A percentile compares a stretch with the other conserved stretches of the same genome.
Evolutionary conservation across 1,140 invertebrate genomes (phyloP).

Genomic region (Mamestra configurata): DNA sequence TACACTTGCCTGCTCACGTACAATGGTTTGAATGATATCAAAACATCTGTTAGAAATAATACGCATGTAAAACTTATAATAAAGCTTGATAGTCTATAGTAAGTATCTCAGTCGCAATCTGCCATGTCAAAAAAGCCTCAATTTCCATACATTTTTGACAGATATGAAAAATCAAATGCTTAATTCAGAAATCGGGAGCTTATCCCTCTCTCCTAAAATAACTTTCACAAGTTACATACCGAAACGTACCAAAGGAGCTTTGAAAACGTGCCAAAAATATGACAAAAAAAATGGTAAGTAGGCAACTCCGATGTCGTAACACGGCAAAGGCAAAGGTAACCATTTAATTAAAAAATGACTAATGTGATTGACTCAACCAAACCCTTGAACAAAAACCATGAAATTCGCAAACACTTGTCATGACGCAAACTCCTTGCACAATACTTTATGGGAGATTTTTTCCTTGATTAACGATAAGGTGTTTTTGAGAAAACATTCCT

Average conservation of each 20-base stretch:
- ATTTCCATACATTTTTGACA: too few relatives aligned
- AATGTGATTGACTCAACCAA: conserved; percentile 25
- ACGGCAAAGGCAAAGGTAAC: neutral
- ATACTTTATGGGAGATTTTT: conserved; percentile 19
- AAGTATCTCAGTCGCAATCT: too few relatives aligned
- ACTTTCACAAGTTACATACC: too few relatives aligned
- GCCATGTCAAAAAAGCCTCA: too few relatives aligned
- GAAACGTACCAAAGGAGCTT: too few relatives aligned
- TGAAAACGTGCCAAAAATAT: neutral
- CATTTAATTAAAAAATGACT: neutral
- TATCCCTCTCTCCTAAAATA: too few relatives aligned
- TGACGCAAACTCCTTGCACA: conserved; percentile 25
- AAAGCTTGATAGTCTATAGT: too few relatives aligned
- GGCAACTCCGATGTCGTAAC: neutral
- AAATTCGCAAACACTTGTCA: conserved; percentile 9
- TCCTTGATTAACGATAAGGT: conserved; percentile 26
- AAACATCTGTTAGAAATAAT: neutral
- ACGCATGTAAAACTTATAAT: too few relatives aligned
- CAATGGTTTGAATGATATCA: neutral
- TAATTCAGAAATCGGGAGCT: too few relatives aligned
- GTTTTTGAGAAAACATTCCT: conserved; percentile 25
- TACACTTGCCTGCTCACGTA: neutral
- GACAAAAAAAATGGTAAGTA: neutral
- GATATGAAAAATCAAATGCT: too few relatives aligned
- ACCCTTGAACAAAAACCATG: conserved; percentile 36